These are phyloP conservation scores for Dorcus hopei DNA, from an alignment of 2,888 invertebrate genomes.

Conservation along the genomic window DNA sequence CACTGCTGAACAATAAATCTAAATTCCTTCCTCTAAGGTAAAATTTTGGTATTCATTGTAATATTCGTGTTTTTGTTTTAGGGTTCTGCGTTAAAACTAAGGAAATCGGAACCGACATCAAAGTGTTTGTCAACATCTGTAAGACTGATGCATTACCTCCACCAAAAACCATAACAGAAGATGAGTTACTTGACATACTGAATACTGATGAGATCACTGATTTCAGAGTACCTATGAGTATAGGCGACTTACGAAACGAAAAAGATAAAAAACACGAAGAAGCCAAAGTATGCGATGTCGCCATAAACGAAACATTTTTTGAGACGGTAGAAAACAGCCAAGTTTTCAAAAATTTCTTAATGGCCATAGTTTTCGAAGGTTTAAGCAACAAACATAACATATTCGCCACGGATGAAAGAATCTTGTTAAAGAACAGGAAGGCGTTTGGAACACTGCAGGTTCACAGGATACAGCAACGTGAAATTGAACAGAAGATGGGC, in stretches of 20 bases:
- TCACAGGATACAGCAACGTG: slow-evolving; percentile 71
- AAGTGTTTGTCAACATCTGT: slow-evolving; percentile 85
- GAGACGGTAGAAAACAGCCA: slow-evolving; percentile 68
- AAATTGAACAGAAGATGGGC: slow-evolving; percentile 59
- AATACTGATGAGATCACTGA: slow-evolving; percentile 63
- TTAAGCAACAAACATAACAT: slow-evolving; percentile 75
- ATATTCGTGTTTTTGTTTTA: slow-evolving; percentile 38
- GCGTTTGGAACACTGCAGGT: slow-evolving; percentile 69
- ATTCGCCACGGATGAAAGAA: slow-evolving; percentile 63
- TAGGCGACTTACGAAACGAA: slow-evolving; percentile 77
- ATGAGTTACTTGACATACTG: slow-evolving; percentile 66
- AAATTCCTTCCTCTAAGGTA: too few species aligned
- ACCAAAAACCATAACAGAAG: slow-evolving; percentile 68
- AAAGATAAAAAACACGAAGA: slow-evolving; percentile 70
- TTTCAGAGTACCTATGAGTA: slow-evolving; percentile 86
- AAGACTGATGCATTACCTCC: slow-evolving; percentile 75
- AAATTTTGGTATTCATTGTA: too few species aligned
- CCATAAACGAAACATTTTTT: slow-evolving; percentile 75
- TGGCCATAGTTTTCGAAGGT: slow-evolving; percentile 77
- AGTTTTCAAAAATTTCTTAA: slow-evolving; percentile 74
- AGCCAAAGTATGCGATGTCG: slow-evolving; percentile 78
- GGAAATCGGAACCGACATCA: slow-evolving; percentile 60
- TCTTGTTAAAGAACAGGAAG: slow-evolving; percentile 70
- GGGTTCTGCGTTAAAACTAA: slow-evolving; percentile 78
- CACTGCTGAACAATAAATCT: too few species aligned